Base-by-base conservation (phyloP, 2,797 vertebrate species). In the Notolabrus celidotus region DNA sequence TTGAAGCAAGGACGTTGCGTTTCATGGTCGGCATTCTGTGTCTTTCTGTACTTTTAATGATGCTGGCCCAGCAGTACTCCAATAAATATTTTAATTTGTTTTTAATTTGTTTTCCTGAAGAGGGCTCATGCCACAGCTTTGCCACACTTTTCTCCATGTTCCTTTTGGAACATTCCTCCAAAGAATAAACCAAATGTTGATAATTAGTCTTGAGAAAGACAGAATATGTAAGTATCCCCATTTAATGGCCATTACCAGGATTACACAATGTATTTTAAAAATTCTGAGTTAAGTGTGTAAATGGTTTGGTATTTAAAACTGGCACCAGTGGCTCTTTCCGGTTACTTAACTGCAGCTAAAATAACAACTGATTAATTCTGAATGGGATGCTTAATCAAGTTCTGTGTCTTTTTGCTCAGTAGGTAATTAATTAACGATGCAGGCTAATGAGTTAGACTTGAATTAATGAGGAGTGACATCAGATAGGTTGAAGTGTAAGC, bases 381-480 rank as follows among this genome's bases (percentile, higher is more conserved):
- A 87, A 87, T 65, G 54, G 68, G 82, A 77, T 79, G 61, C 71
- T 90, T 88, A 79, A 90, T 90, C 86, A 83, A 86, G 74, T 67
- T 78, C 77, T 76, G 42, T 77, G 77, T 80, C 82, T 80, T 90
- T 85, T 76, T 84, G 74, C 85, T 88, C 79, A 74, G 72, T 85
- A 80, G 74, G 79, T 89, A 89, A 91, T 93, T 92, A 92, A 88
- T 88, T 90, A 91, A 92, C 58, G 70, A 89, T 76, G 80, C 82
- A 72, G 82, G 59, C 80, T 90, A 92, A 93, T 92, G 87, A 88
- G 88, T 87, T 88, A 58, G 73, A 80, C 76, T 31, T 65, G 81
- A 87, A 88, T 92, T 92, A 92, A 88, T 89, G 84, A 83, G 69
- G 79, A 84, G 76, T 90, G 90, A 86, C 89, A 83, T 88, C 79